Base-by-base conservation (phyloP, 2,888 invertebrate species). In the Apantesis nais region DNA sequence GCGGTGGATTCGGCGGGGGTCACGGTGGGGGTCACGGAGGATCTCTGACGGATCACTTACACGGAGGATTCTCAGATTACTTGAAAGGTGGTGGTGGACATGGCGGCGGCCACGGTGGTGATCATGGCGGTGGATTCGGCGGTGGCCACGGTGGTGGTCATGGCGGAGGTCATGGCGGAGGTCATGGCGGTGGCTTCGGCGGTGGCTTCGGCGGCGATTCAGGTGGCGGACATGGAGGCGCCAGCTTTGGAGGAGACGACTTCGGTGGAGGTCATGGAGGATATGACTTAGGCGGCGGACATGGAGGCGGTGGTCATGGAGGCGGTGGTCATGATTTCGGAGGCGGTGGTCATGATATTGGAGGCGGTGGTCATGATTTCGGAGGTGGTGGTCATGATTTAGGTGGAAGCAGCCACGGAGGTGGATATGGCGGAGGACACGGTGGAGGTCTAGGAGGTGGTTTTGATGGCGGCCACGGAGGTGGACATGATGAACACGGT, bases 161-260 rank as follows among this genome's bases (percentile, higher is more conserved):
- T n/a, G n/a, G n/a, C n/a, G n/a, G n/a, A n/a, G n/a, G n/a, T n/a
- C 96, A 96, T 96, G 85, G 88, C 70, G 91, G 92, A 55, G 19
- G 97, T 31, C 96, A 71, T 34, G 75, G 76, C 0, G 78, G 75
- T 0, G 81, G 77, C 41, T 82, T 68, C 58, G 78, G 67, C 22
- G 82, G 81, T 2, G 71, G 71, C 9, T 34, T 44, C 22, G 69
- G 74, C 5, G 70, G 69, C 22, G 73, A 67, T n/a, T 11, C n/a
- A 76, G 78, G 66, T 34, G 76, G 74, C 34, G 70, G 74, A 2
- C 62, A 74, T 29, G 77, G 74, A 12, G 80, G 79, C n/a, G 72
- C 67, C 41, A 61, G 69, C n/a, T 65, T 65, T 22, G 83, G 84
- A 4, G 88, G 86, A 34, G 86, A 71, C 16, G 44, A 44, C 19